Conservation (phyloP, 2,797 vertebrate species). For the Macropodus opercularis region DNA sequence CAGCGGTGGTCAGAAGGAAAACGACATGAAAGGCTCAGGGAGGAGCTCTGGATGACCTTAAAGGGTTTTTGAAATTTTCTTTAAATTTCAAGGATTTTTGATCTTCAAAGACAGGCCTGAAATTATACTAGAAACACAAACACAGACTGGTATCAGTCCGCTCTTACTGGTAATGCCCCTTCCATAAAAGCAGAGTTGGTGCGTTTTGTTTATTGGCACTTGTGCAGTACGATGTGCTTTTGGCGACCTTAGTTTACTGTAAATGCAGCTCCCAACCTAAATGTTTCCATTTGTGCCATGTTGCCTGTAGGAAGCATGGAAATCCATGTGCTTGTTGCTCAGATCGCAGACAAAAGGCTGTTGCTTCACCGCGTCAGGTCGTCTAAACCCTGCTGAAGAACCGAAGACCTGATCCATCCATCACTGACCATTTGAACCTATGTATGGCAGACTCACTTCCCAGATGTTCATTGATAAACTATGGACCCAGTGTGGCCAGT, state of each 20-base stretch:
- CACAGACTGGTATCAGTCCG: conserved; percentile 15
- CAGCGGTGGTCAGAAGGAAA: conserved; percentile 63
- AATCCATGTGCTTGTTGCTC: too few relatives aligned
- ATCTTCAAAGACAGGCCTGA: conserved; percentile 49
- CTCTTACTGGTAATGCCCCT: conserved; percentile 28
- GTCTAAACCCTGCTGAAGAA: conserved; percentile 15
- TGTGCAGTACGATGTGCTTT: background rate
- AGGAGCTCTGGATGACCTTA: conserved; percentile 52
- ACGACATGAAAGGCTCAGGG: conserved; percentile 59
- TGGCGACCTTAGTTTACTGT: conserved; percentile 11
- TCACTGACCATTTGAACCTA: conserved; percentile 68
- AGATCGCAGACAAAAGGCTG: background rate
- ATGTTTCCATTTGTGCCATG: background rate
- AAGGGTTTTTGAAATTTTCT: conserved; percentile 48
- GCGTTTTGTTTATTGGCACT: conserved; percentile 16
- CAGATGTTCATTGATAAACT: conserved; percentile 80
- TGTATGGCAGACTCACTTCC: conserved; percentile 40
- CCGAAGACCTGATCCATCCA: conserved; percentile 27
- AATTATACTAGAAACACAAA: conserved; percentile 38
- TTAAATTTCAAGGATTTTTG: conserved; percentile 50
- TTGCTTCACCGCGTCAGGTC: conserved; percentile 26
- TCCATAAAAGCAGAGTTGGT: conserved; percentile 19
- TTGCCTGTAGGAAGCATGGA: background rate
- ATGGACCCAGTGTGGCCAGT: conserved; percentile 64
- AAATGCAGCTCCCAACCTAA: conserved; percentile 21